Evolutionary conservation across 2,888 invertebrate genomes (phyloP), one percentile per base, ranked within the genome.

Genomic region (Fabriciana adippe): DNA sequence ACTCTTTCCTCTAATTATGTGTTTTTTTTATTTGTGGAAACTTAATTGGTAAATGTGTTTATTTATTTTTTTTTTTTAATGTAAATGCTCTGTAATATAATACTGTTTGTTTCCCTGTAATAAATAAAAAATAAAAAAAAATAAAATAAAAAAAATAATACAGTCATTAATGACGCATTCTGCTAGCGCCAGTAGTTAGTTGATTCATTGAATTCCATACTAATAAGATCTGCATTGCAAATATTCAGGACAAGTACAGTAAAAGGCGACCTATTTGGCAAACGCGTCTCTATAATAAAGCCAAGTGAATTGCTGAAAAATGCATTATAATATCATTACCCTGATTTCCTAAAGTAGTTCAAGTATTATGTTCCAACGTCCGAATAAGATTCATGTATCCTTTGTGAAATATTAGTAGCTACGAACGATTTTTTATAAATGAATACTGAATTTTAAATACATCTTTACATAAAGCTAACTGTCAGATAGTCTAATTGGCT

Each of bases 231-330:
- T 71, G 62, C 71, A 63, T 70, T 69, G 70, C 68, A 72, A 73
- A 70, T 68, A 61, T 53, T 53, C 15, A 48, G 70, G 63, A 59
- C 69, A 66, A 68, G 69, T 63, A 62, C 56, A n/a, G 48, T 62
- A 55, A 71, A 68, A 71, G 72, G 64, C 72, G 74, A 74, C 74
- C 74, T 69, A 75, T 72, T 75, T 75, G 74, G 74, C 74, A 72
- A 67, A 67, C 65, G 63, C 55, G 48, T 66, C 63, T 65, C 67
- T 48, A 57, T 61, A 11, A 67, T 56, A 68, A 59, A 69, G 72
- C 72, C 72, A 73, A 68, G 66, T 64, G 63, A 65, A 63, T 57
- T 61, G 66, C 55, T 59, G 67, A 61, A 66, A 69, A 72, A 63
- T 72, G 35, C 61, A 66, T 56, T 61, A 73, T 71, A 70, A 70